Conservation (phyloP, 2,113 vertebrate genomes). For the Notarius quadriscutis region DNA sequence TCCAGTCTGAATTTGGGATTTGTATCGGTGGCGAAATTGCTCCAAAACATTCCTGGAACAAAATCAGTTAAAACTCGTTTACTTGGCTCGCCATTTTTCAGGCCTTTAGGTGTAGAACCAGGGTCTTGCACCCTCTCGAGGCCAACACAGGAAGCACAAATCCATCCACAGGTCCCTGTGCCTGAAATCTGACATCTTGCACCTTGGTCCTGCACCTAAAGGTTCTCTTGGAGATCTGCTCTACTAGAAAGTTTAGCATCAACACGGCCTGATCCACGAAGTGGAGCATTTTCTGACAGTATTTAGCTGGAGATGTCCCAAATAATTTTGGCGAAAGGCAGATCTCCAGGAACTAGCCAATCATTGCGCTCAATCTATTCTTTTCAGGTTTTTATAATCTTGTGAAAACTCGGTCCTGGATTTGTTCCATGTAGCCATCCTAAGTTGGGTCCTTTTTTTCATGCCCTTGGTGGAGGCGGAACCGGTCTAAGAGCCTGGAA, state of each 20-base stretch:
- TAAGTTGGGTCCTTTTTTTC: constrained; percentile 36
- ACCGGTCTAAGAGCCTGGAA: constrained; percentile 70
- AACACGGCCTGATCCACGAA: not conserved
- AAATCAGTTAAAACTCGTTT: not conserved
- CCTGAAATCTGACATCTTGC: not conserved
- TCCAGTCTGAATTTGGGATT: not conserved
- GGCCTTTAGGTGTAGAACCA: not conserved
- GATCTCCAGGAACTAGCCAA: not conserved
- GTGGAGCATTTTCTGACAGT: not conserved
- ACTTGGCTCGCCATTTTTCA: not conserved
- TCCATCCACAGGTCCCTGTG: not conserved
- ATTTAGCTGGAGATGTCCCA: not conserved
- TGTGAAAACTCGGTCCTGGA: not conserved
- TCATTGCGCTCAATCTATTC: not conserved
- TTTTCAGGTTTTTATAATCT: not conserved
- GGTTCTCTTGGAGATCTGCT: not conserved
- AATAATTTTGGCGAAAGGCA: not conserved
- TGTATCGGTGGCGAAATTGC: not conserved
- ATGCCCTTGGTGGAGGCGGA: constrained; percentile 63
- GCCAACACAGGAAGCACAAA: not conserved
- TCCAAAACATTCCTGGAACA: not conserved
- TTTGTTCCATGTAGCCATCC: not conserved
- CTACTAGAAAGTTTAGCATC: not conserved
- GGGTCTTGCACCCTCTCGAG: no score
- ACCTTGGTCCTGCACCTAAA: not conserved